phyloP scores from a whole-genome alignment of 2,888 invertebrate genomes.

The Tyria jacobaeae region DNA sequence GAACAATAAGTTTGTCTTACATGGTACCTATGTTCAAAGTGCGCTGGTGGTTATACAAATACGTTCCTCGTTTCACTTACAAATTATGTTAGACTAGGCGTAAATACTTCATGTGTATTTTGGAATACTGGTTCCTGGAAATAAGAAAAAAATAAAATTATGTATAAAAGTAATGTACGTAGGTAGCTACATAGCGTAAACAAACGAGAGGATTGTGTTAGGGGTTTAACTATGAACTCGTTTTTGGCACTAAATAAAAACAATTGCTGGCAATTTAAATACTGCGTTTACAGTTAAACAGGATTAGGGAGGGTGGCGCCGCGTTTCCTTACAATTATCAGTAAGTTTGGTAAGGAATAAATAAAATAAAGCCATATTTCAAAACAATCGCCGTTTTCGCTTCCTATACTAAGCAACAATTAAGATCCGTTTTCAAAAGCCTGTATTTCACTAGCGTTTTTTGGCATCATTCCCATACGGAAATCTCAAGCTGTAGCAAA shows the following conservation, averaged over 20 bases:
- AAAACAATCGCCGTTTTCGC: neutral
- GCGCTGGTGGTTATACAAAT: conserved; percentile 75
- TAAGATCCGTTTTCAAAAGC: neutral
- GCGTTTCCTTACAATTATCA: neutral
- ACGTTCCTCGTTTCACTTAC: conserved; percentile 81
- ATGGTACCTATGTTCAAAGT: conserved; percentile 64
- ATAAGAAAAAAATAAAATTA: conserved; percentile 64
- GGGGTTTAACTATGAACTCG: conserved; percentile 16
- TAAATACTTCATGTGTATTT: conserved; percentile 85
- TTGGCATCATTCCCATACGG: neutral
- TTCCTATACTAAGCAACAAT: neutral
- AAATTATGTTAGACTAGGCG: conserved; percentile 78
- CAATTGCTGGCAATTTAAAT: neutral
- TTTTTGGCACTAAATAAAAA: neutral
- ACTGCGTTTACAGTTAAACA: neutral
- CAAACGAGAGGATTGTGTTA: conserved; percentile 22
- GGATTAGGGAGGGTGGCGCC: neutral
- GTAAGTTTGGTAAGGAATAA: neutral
- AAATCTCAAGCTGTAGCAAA: neutral
- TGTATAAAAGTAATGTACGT: conserved; percentile 22
- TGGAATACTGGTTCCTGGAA: conserved; percentile 85
- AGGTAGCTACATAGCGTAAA: neutral
- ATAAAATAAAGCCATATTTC: neutral
- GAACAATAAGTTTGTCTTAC: conserved; percentile 73
- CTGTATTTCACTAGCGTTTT: neutral